Evolutionary conservation across 1,140 invertebrate genomes (phyloP).

Genomic region (Formica exsecta): DNA sequence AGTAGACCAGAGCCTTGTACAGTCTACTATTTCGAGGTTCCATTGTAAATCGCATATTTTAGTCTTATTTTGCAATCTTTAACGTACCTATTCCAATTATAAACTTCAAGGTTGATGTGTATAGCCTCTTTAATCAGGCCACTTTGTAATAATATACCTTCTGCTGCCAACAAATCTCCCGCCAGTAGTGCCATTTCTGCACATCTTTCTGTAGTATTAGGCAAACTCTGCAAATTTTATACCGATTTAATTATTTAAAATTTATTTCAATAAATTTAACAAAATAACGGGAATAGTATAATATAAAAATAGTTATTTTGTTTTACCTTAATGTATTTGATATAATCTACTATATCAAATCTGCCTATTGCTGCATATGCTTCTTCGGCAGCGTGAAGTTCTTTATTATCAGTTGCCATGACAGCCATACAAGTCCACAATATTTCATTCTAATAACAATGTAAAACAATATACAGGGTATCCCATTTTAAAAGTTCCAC

Average conservation of each 20-base stretch:
- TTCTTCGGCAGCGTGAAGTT: slow-evolving; percentile 95
- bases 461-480: background rate
- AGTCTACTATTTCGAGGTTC: too few species aligned
- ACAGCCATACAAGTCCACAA: slow-evolving; percentile 97
- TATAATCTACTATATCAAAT: slow-evolving; percentile 96
- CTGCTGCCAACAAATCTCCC: slow-evolving; percentile 93
- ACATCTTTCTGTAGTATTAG: slow-evolving; percentile 88
- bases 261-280: slow-evolving; percentile 4
- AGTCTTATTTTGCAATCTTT: background rate
- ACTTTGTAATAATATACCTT: slow-evolving; percentile 93
- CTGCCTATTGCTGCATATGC: slow-evolving; percentile 97
- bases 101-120: slow-evolving; percentile 92
- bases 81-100: slow-evolving; percentile 93
- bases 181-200: slow-evolving; percentile 94
- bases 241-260: background rate
- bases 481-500: too few species aligned
- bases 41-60: background rate
- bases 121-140: slow-evolving; percentile 93
- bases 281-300: background rate
- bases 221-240: slow-evolving; percentile 73
- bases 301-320: background rate
- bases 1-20: too few species aligned
- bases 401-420: slow-evolving; percentile 92
- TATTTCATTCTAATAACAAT: slow-evolving; percentile 89
- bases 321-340: slow-evolving; percentile 92